Evolutionary conservation across 2,888 invertebrate genomes (phyloP), one percentile per base, ranked within the genome.

Genomic region (Pachliopta kotzebuea): DNA sequence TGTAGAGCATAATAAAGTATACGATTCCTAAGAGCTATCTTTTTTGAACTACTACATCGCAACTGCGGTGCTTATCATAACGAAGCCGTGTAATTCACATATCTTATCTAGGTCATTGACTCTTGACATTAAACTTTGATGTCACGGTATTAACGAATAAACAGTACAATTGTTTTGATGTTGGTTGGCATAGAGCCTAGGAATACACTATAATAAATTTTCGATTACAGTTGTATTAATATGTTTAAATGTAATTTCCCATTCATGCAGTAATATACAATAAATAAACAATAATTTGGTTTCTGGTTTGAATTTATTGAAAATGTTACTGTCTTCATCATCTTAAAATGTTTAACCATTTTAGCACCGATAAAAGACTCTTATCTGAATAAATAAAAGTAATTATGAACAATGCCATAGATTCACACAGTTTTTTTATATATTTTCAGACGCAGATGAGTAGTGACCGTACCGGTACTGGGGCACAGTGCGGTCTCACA

Each of bases 401-500:
- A 45, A 1, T 45, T n/a, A n/a, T 18, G 45, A n/a, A 45, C 18
- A 45, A n/a, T 18, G 7, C 18, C 7, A 6, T 45, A 45, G n/a
- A 45, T 14, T 45, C n/a, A 45, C 18, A 45, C 18, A 60, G 26
- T 45, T 29, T 21, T 70, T 73, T 74, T 37, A 75, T 70, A 50
- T 11, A 37, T 66, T 91, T 89, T 67, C 91, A 92, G 92, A 89
- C 88, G 86, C 91, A 90, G 90, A 92, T 90, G 90, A 92, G 82
- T 83, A 88, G 90, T 74, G 89, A 90, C 84, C 93, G 89, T 83
- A 88, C 90, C 78, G 88, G 85, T 84, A 88, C 90, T 77, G 88
- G 85, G 68, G 80, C 89, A 74, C 93, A 94, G 92, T 94, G 95
- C 86, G 94, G 95, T 77, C 89, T 95, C 77, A 93, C 94, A 77